A percentile compares a stretch with the other conserved stretches of the same genome.
phyloP scores from a whole-genome alignment of 2,888 invertebrate genomes.

The Lasioglossum vierecki region DNA sequence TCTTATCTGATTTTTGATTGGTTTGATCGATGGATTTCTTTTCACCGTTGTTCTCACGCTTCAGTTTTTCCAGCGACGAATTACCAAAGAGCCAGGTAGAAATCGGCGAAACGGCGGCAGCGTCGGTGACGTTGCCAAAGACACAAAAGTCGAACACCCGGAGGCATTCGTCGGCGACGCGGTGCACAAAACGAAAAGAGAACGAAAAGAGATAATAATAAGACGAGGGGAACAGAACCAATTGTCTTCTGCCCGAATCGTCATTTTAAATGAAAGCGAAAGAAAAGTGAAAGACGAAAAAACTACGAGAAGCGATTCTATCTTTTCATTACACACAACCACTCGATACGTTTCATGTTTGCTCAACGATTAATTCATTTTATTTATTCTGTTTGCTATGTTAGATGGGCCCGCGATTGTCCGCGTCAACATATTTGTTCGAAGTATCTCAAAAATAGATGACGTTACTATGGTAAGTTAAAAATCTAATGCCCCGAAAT shows the following conservation, averaged over 20 bases:
- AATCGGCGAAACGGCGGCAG: not conserved
- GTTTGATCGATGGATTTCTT: not conserved
- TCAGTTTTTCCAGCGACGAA: not conserved
- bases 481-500: conserved; percentile 73
- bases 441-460: conserved; percentile 99
- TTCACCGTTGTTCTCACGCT: not conserved
- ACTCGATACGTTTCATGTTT: conserved; percentile 61
- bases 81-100: not conserved
- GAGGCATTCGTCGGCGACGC: not conserved
- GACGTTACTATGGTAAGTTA: conserved; percentile 99
- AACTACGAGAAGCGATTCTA: conserved; percentile 36
- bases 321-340: conserved; percentile 51
- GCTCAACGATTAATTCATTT: conserved; percentile 80
- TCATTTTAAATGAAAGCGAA: not conserved
- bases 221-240: not conserved
- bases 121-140: conserved; percentile 1
- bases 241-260: not conserved
- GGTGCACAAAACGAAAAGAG: not conserved
- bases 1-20: not conserved
- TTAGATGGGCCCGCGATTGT: conserved; percentile 97
- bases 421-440: conserved; percentile 98
- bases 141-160: not conserved
- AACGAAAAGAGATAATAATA: not conserved
- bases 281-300: not conserved
- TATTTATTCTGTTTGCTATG: conserved; percentile 84